A percentile compares a stretch with the other conserved stretches of the same genome.
Evolutionary conservation across 2,797 vertebrate genomes (phyloP).

Genomic region (Coranthus polyacanthus): DNA sequence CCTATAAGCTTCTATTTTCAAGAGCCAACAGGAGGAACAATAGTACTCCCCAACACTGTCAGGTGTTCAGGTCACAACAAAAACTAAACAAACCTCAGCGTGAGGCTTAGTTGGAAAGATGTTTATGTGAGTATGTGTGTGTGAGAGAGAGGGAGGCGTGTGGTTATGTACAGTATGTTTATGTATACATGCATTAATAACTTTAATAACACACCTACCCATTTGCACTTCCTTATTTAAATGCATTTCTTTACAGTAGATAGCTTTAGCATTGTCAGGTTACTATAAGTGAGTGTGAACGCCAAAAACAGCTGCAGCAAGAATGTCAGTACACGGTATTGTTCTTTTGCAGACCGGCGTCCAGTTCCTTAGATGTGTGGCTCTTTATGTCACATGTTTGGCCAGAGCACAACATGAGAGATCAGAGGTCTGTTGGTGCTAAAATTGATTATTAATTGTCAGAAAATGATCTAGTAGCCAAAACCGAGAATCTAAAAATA

Average conservation of each 20-base stretch:
- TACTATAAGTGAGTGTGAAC: slow-evolving; percentile 31
- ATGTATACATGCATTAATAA: slow-evolving; percentile 15
- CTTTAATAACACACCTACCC: not conserved
- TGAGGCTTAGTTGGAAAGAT: slow-evolving; percentile 46
- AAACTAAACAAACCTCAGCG: slow-evolving; percentile 68
- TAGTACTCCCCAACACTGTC: slow-evolving; percentile 57
- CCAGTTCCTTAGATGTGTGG: slow-evolving; percentile 14
- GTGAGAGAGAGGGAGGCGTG: not conserved
- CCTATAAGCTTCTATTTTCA: slow-evolving; percentile 83
- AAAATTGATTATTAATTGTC: slow-evolving; percentile 20
- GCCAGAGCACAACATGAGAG: slow-evolving; percentile 16
- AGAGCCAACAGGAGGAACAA: slow-evolving; percentile 78
- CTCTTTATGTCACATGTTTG: slow-evolving; percentile 24
- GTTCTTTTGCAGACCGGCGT: slow-evolving; percentile 48
- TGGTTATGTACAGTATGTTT: slow-evolving; percentile 14
- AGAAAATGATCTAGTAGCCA: slow-evolving; percentile 18
- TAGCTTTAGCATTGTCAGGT: slow-evolving; percentile 19
- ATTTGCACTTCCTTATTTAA: slow-evolving; percentile 10
- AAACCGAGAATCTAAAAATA: slow-evolving; percentile 22
- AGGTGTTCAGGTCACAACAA: slow-evolving; percentile 62
- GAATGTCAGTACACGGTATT: slow-evolving; percentile 71
- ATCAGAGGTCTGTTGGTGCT: slow-evolving; percentile 11
- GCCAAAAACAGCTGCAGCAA: slow-evolving; percentile 68
- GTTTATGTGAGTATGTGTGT: slow-evolving; percentile 1
- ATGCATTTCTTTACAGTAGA: slow-evolving; percentile 37